Evolutionary conservation across 2,888 invertebrate species (phyloP).

Genomic region (Trichacis sp.): DNA sequence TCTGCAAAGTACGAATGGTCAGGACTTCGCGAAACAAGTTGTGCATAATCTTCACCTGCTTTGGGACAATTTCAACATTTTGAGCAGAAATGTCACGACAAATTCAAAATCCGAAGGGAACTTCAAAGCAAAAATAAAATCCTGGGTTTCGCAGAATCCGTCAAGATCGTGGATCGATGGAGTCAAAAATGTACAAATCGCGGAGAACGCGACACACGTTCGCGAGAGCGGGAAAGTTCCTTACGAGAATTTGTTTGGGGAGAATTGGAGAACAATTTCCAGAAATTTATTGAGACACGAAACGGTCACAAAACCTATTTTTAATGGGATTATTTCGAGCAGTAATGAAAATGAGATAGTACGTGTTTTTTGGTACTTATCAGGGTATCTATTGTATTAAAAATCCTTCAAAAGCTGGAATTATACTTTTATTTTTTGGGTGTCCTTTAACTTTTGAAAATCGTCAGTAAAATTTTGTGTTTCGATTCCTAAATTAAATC

Average conservation of each 20-base stretch:
- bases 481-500: no score
- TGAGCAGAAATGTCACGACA: conserved; percentile 47
- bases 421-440: no score
- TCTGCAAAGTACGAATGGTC: conserved; percentile 54
- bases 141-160: conserved; percentile 51
- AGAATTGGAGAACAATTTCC: background rate
- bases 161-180: conserved; percentile 50
- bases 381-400: no score
- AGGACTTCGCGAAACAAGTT: conserved; percentile 50
- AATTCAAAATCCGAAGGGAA: conserved; percentile 38
- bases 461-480: no score
- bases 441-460: no score
- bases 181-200: conserved; percentile 52
- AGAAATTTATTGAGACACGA: background rate
- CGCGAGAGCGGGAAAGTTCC: conserved; percentile 48
- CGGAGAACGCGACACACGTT: conserved; percentile 49
- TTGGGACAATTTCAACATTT: conserved; percentile 49
- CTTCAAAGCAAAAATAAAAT: conserved; percentile 47
- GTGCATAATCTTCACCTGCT: conserved; percentile 48
- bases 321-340: background rate
- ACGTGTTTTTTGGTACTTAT: no score
- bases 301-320: no score
- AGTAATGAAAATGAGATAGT: background rate
- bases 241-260: conserved; percentile 50
- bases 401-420: no score